Conservation (phyloP, 2,888 invertebrate genomes). For the Ochlodes sylvanus region DNA sequence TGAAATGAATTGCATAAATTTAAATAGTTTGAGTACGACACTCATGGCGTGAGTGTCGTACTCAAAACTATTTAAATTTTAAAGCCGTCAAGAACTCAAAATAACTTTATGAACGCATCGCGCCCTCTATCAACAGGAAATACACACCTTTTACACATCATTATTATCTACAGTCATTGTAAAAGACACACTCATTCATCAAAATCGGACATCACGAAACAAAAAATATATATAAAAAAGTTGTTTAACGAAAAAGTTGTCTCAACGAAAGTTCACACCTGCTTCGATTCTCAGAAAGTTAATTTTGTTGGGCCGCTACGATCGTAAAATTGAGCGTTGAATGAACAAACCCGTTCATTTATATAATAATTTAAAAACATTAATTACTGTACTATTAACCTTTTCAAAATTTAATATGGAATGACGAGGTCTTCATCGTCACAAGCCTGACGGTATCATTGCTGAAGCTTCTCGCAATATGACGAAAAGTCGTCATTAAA, state of each 20-base stretch:
- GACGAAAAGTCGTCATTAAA: too few species aligned
- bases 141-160: slow-evolving; percentile 1
- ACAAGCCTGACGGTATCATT: too few species aligned
- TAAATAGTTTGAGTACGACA: too few species aligned
- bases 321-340: slow-evolving; percentile 18
- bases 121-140: neutral
- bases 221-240: slow-evolving; percentile 34
- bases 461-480: too few species aligned
- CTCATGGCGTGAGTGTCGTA: too few species aligned
- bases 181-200: slow-evolving; percentile 30
- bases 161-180: slow-evolving; percentile 5
- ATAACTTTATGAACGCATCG: neutral
- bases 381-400: neutral
- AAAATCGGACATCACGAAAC: slow-evolving; percentile 16
- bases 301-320: slow-evolving; percentile 25
- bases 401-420: neutral
- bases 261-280: slow-evolving; percentile 33
- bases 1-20: too few species aligned
- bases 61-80: too few species aligned
- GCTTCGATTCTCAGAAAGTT: slow-evolving; percentile 33
- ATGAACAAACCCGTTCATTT: neutral
- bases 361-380: neutral
- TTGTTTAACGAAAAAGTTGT: slow-evolving; percentile 27
- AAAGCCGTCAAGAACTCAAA: neutral
- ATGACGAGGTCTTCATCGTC: too few species aligned